Evolutionary conservation across 1,140 invertebrate species (phyloP).

Genomic region (Zaprionus kolodkinae): DNA sequence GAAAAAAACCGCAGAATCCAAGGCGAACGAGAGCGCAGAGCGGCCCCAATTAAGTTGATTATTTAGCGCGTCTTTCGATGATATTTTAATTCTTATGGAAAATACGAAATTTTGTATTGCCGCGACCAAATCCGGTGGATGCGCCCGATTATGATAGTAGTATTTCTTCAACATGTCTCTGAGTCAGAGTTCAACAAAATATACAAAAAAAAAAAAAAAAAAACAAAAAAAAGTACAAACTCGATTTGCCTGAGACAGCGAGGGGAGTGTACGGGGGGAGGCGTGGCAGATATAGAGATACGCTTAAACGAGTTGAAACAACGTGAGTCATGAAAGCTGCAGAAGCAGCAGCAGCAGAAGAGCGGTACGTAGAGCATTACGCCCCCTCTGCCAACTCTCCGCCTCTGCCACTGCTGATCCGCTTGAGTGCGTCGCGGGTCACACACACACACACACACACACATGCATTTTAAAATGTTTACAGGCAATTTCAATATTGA

Average conservation of each 20-base stretch:
- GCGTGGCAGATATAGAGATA: slow-evolving; percentile 4
- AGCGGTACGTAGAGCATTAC: neutral
- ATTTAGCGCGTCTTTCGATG: neutral
- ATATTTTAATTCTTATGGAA: neutral
- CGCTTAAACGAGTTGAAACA: neutral
- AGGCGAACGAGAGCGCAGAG: neutral
- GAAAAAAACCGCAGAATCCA: neutral
- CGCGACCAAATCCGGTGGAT: slow-evolving; percentile 6
- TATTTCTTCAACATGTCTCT: neutral
- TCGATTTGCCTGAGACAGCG: neutral
- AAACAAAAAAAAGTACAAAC: slow-evolving; percentile 1
- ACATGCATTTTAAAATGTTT: neutral
- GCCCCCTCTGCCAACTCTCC: too few species aligned
- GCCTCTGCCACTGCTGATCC: neutral
- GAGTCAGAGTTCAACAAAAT: neutral
- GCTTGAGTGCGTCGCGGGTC: neutral
- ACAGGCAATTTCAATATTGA: slow-evolving; percentile 19
- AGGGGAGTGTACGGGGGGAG: neutral
- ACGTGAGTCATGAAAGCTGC: neutral
- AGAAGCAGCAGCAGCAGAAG: neutral
- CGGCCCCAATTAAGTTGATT: neutral
- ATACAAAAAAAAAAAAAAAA: too few species aligned
- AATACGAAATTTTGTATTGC: neutral
- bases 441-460: too few species aligned
- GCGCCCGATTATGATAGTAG: neutral